Evolutionary conservation across 2,797 vertebrate genomes (phyloP), one percentile per base, ranked within the genome.

Genomic region (Myioborus miniatus): DNA sequence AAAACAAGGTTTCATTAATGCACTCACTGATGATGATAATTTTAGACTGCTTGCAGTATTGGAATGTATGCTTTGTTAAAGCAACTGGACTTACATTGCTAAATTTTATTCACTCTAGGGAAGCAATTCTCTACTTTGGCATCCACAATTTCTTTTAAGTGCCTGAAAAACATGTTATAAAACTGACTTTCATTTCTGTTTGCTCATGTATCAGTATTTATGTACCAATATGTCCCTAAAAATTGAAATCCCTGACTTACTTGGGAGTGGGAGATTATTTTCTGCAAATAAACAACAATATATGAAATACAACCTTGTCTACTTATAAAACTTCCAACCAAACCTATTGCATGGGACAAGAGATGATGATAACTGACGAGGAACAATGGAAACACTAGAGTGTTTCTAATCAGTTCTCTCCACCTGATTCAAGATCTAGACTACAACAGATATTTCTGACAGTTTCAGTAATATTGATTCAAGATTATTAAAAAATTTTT

Each of bases 1-100:
- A 96, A 95, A 96, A 68, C 76, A 97, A 94, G 83, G 56, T 93
- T 94, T 94, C 87, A 91, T 94, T 96, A 96, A 76, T 30, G 63
- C 64, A 71, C 52, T 92, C 91, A 90, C 9, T 90, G 93, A 97
- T 82, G 60, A 71, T 80, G 90, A 92, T 90, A 93, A 96, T 89
- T 95, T 96, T 84, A 92, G 92, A 87, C 71, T 97, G 71, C 79
- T 93, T 55, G 71, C 70, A 93, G 87, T 69, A 89, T 16, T 75
- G 65, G 77, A 93, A 94, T 93, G 77, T 87, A 92, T 79, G 69
- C 58, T 94, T 68, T 63, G 59, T 74, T 90, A 95, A 90, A 96
- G 74, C 79, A 96, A 93, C n/a, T 78, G 89, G 65, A 87, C 72
- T 68, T 86, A 80, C 14, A 91, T 50, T 56, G 64, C 52, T 83